These are phyloP conservation scores for Melanotaenia nigrans DNA, from an alignment of 2,797 vertebrate species.

Conservation along the genomic window DNA sequence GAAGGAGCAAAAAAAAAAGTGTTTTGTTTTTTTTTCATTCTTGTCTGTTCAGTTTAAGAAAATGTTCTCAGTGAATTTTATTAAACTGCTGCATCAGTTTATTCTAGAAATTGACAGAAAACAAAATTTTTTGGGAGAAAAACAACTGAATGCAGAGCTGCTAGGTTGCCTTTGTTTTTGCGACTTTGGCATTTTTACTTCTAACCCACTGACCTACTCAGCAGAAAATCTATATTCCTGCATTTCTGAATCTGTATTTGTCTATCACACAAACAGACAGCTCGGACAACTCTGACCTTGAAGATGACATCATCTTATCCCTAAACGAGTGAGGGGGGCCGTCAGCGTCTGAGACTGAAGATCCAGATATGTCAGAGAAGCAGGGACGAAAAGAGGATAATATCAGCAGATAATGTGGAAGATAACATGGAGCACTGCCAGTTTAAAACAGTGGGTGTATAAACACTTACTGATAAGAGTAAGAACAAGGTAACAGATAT, in stretches of 20 bases:
- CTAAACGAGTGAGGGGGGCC: slow-evolving; percentile 82
- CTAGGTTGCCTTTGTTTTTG: slow-evolving; percentile 33
- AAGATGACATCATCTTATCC: slow-evolving; percentile 98
- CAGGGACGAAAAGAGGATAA: slow-evolving; percentile 30
- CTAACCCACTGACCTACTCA: slow-evolving; percentile 36
- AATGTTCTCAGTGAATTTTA: slow-evolving; percentile 20
- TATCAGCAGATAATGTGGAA: slow-evolving; percentile 44
- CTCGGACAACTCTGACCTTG: slow-evolving; percentile 96
- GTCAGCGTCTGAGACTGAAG: slow-evolving; percentile 10
- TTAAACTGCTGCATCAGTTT: slow-evolving; percentile 40
- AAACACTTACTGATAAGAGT: slow-evolving; percentile 39
- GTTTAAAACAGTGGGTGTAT: slow-evolving; percentile 51
- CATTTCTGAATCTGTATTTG: slow-evolving; percentile 45
- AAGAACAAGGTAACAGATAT: slow-evolving; percentile 21
- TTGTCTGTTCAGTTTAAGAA: slow-evolving; percentile 28
- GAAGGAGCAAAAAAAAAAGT: not conserved
- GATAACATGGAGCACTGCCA: slow-evolving; percentile 62
- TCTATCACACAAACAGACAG: slow-evolving; percentile 87
- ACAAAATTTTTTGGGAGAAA: not conserved
- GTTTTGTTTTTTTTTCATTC: slow-evolving; percentile 29
- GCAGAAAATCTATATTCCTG: slow-evolving; percentile 17
- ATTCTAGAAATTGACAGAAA: slow-evolving; percentile 20
- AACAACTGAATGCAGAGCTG: not conserved
- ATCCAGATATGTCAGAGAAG: slow-evolving; percentile 54
- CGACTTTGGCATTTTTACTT: slow-evolving; percentile 34